Conservation (phyloP, 2,797 vertebrate species). For the Sebastes minor region DNA sequence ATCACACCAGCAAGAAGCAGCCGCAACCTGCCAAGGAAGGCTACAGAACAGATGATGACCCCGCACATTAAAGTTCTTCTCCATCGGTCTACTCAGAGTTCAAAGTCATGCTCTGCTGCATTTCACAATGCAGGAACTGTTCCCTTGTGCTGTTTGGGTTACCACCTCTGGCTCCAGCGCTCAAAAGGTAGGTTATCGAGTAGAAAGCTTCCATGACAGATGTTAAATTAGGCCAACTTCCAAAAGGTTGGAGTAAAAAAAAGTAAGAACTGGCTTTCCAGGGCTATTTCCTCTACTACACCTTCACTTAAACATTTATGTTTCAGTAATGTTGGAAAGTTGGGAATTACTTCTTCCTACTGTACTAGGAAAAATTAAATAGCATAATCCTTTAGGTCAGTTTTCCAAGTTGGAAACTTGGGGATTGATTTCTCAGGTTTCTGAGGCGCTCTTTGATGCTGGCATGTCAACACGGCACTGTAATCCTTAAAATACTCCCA, state of each 20-base stretch:
- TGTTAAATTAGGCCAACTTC: constrained; percentile 42
- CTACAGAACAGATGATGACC: constrained; percentile 46
- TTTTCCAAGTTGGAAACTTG: constrained; percentile 51
- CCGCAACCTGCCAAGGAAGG: constrained; percentile 29
- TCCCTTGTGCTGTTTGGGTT: constrained; percentile 21
- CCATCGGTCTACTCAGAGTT: constrained; percentile 36
- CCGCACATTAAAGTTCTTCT: constrained; percentile 20
- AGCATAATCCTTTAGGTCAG: constrained; percentile 21
- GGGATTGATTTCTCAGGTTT: constrained; percentile 34
- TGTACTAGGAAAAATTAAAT: constrained; percentile 37
- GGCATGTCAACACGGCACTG: constrained; percentile 18
- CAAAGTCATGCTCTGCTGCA: constrained; percentile 39
- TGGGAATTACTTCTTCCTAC: constrained; percentile 34
- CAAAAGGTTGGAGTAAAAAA: constrained; percentile 22
- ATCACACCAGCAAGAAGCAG: constrained; percentile 41
- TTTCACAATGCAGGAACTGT: constrained; percentile 35
- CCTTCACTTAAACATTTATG: constrained; percentile 20
- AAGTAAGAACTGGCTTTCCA: constrained; percentile 26
- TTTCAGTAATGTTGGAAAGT: constrained; percentile 43
- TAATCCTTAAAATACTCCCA: constrained; percentile 2
- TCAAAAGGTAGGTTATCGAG: constrained; percentile 37
- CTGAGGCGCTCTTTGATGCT: constrained; percentile 17
- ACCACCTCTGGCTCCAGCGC: constrained; percentile 2
- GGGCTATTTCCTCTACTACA: constrained; percentile 5
- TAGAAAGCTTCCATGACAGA: constrained; percentile 26